These are phyloP conservation scores for Perizoma flavofasciatum DNA, from an alignment of 2,888 invertebrate species.

Conservation along the genomic window DNA sequence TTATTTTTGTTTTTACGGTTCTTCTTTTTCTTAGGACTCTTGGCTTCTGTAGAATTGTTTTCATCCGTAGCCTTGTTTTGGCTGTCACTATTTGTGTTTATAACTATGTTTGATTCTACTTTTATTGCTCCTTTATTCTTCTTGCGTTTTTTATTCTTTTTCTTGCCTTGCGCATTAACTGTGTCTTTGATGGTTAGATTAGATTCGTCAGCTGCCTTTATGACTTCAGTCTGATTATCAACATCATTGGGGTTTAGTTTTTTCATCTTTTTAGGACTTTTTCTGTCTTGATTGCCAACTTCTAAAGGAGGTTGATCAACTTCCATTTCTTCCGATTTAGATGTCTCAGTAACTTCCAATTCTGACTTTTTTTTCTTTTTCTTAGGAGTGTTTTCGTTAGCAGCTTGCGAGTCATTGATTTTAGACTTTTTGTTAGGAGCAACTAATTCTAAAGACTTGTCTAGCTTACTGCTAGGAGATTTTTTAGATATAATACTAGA, in stretches of 20 bases:
- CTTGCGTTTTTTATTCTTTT: constrained; percentile 28
- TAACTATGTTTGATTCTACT: constrained; percentile 15
- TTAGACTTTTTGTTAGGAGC: constrained; percentile 30
- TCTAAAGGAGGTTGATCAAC: constrained; percentile 6
- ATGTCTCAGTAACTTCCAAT: constrained; percentile 20
- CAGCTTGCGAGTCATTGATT: constrained; percentile 33
- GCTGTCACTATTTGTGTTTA: constrained; percentile 3
- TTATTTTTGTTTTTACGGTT: constrained; percentile 34
- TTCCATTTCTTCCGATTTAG: constrained; percentile 18
- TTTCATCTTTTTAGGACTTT: constrained; percentile 42
- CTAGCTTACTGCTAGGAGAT: constrained; percentile 36
- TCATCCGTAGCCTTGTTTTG: constrained; percentile 7
- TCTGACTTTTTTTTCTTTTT: constrained; percentile 56
- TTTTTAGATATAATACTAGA: constrained; percentile 23
- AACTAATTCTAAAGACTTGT: constrained; percentile 31
- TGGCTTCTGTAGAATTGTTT: constrained; percentile 16
- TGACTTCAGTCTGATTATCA: constrained; percentile 22
- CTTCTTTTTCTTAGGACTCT: constrained; percentile 36
- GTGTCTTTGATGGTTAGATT: constrained; percentile 12
- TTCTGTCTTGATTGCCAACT: constrained; percentile 14
- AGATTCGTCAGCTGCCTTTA: constrained; percentile 10
- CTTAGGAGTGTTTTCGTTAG: constrained; percentile 52
- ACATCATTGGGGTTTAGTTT: constrained; percentile 36
- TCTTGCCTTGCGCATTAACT: constrained; percentile 6
- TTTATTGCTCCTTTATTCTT: constrained; percentile 26